Conservation (phyloP, 2,797 vertebrate species). For the Adrianichthys oophorus region DNA sequence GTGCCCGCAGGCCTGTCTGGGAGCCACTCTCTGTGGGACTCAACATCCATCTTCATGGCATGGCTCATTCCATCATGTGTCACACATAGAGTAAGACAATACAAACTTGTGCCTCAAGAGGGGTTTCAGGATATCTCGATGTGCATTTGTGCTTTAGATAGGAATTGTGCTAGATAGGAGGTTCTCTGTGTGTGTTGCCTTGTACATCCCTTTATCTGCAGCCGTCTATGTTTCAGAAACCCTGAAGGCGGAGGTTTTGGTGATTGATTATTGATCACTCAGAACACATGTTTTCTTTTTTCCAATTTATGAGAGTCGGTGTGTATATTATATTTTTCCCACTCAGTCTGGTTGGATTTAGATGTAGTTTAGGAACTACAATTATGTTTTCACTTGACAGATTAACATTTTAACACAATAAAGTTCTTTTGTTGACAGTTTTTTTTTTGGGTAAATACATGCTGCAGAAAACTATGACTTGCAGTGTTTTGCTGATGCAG, state of each 20-base stretch:
- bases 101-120: conserved; percentile 40
- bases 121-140: conserved; percentile 11
- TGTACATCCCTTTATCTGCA: conserved; percentile 32
- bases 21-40: conserved; percentile 62
- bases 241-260: conserved; percentile 48
- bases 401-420: background rate
- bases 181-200: conserved; percentile 3
- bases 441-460: background rate
- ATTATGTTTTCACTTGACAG: too few species aligned
- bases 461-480: background rate
- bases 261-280: conserved; percentile 21
- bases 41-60: conserved; percentile 65
- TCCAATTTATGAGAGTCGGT: conserved; percentile 2
- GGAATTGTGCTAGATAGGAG: conserved; percentile 37
- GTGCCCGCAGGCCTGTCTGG: conserved; percentile 59
- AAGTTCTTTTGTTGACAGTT: background rate
- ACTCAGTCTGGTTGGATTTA: background rate
- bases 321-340: conserved; percentile 3
- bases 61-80: conserved; percentile 69
- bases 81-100: conserved; percentile 59
- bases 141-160: conserved; percentile 36
- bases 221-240: conserved; percentile 64
- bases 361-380: background rate
- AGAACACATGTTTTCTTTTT: conserved; percentile 7
- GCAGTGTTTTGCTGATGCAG: background rate